A percentile compares a stretch with the other conserved stretches of the same genome.
Evolutionary conservation across 2,888 invertebrate species (phyloP).

Genomic region (Dusona sp.): DNA sequence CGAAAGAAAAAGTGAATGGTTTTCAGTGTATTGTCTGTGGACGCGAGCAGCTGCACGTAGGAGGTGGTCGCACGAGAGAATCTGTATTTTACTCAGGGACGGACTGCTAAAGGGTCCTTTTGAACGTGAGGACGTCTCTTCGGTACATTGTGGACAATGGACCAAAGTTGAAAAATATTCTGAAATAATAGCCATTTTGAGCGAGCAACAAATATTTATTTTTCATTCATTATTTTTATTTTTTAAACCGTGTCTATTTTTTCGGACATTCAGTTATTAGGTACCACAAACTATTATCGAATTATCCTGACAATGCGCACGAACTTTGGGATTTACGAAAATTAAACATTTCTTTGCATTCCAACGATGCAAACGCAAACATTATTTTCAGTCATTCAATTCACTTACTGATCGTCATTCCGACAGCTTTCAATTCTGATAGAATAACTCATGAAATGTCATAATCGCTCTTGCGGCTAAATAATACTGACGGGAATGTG

Average conservation of each 20-base stretch:
- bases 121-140: neutral
- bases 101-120: neutral
- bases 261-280: neutral
- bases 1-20: slow-evolving; percentile 18
- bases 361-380: too few species aligned
- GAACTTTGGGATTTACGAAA: too few species aligned
- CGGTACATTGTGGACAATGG: neutral
- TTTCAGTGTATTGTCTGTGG: slow-evolving; percentile 9
- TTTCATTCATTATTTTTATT: neutral
- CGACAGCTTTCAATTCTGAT: too few species aligned
- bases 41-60: slow-evolving; percentile 57
- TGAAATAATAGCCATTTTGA: neutral
- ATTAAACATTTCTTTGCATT: neutral
- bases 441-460: too few species aligned
- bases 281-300: neutral
- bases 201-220: neutral
- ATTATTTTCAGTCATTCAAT: too few species aligned
- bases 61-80: neutral
- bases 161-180: neutral
- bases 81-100: neutral
- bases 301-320: too few species aligned
- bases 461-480: too few species aligned
- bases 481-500: too few species aligned
- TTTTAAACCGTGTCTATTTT: neutral
- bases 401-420: too few species aligned